phyloP scores from a whole-genome alignment of 2,113 vertebrate species.

The Gambusia holbrooki region DNA sequence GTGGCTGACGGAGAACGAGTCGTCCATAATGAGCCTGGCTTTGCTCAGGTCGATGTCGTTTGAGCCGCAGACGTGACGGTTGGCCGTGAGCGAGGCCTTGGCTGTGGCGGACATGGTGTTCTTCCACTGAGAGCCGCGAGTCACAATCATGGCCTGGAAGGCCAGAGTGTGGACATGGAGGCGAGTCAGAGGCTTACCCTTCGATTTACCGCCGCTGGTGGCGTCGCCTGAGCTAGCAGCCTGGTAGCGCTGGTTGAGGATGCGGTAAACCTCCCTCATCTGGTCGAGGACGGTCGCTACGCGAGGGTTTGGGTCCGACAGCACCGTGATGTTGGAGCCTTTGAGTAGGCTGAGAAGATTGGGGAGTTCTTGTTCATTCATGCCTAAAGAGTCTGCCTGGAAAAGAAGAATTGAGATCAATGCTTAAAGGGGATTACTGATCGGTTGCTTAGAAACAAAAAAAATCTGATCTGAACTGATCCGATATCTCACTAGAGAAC shows the following conservation, averaged over 20 bases:
- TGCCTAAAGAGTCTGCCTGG: constrained; percentile 83
- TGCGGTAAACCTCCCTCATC: constrained; percentile 84
- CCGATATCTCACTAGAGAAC: too few relatives aligned
- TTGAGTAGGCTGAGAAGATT: constrained; percentile 84
- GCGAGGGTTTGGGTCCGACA: constrained; percentile 85
- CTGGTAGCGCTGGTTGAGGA: constrained; percentile 75
- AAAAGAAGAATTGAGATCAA: constrained; percentile 27
- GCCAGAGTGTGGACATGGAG: constrained; percentile 86
- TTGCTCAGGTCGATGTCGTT: constrained; percentile 83
- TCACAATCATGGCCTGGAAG: constrained; percentile 86
- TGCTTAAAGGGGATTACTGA: too few relatives aligned
- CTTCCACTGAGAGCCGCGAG: constrained; percentile 82
- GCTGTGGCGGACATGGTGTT: constrained; percentile 87
- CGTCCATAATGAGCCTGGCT: constrained; percentile 86
- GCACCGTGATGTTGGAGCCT: constrained; percentile 80
- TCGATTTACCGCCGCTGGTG: neutral
- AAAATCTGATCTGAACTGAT: too few relatives aligned
- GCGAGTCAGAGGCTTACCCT: constrained; percentile 74
- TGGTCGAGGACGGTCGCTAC: constrained; percentile 86
- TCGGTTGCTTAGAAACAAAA: too few relatives aligned
- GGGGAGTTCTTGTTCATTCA: constrained; percentile 88
- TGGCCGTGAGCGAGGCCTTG: constrained; percentile 86
- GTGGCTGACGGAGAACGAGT: constrained; percentile 84
- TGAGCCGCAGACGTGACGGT: constrained; percentile 87
- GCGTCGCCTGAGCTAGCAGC: constrained; percentile 9